Evolutionary conservation across 2,113 vertebrate genomes (phyloP).

Genomic region (Colistium nudipinnis): DNA sequence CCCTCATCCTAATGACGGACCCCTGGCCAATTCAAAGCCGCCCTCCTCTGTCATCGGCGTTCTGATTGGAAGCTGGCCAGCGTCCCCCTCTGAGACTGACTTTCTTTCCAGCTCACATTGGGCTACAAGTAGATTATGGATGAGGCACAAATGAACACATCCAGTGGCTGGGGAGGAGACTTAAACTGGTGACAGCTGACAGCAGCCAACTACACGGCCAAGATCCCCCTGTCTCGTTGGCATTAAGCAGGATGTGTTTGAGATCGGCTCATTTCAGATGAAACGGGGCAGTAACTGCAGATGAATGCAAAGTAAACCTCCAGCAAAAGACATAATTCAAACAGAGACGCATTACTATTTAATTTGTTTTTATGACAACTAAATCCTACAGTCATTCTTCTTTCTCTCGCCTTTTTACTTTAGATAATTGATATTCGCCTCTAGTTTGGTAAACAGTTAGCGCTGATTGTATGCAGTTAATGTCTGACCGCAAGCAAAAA

Average conservation of each 20-base stretch:
- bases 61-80: constrained; percentile 62
- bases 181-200: constrained; percentile 50
- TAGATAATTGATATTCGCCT: constrained; percentile 26
- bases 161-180: constrained; percentile 41
- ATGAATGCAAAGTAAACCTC: constrained; percentile 39
- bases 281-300: constrained; percentile 1
- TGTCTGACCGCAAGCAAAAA: not conserved
- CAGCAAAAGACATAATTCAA: constrained; percentile 30
- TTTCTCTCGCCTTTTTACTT: not conserved
- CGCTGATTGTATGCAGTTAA: constrained; percentile 7
- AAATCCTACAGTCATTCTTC: constrained; percentile 17
- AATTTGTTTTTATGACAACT: constrained; percentile 38
- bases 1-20: constrained; percentile 56
- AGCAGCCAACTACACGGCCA: constrained; percentile 10
- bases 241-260: constrained; percentile 38
- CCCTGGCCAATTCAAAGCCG: constrained; percentile 58
- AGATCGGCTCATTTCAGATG: constrained; percentile 43
- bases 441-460: not conserved
- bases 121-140: constrained; percentile 67
- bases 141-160: constrained; percentile 54
- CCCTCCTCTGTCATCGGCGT: constrained; percentile 48
- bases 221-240: constrained; percentile 41
- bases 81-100: constrained; percentile 46
- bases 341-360: constrained; percentile 37
- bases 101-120: constrained; percentile 49